These are phyloP conservation scores for Drosophila affinis DNA, from an alignment of 2,888 invertebrate species.

Conservation along the genomic window DNA sequence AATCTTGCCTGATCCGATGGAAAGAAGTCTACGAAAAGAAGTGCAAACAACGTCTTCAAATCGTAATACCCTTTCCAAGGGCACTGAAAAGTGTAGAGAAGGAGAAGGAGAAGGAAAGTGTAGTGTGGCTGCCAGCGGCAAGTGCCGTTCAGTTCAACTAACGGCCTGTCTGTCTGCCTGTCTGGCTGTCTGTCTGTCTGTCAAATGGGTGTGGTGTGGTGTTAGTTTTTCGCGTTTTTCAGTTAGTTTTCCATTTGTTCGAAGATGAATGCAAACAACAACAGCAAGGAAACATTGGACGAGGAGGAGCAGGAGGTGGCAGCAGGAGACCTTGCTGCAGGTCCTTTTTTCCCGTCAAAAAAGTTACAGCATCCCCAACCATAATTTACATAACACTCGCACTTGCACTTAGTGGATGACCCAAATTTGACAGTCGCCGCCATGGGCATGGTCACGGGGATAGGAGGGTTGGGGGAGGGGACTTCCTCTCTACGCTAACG, in stretches of 20 bases:
- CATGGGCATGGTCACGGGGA: slow-evolving; percentile 2
- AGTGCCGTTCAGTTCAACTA: slow-evolving; percentile 61
- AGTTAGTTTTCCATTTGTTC: slow-evolving; percentile 57
- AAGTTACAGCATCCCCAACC: not conserved
- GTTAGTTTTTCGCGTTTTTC: slow-evolving; percentile 51
- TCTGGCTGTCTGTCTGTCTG: not conserved
- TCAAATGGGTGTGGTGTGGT: slow-evolving; percentile 58
- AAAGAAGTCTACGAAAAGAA: too few relatives aligned
- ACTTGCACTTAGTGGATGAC: slow-evolving; percentile 76
- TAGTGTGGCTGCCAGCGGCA: slow-evolving; percentile 46
- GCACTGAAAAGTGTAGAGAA: not conserved
- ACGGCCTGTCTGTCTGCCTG: slow-evolving; percentile 44
- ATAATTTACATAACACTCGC: slow-evolving; percentile 78
- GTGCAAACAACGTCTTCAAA: not conserved
- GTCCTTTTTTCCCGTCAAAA: slow-evolving; percentile 57
- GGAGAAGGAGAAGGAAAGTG: not conserved
- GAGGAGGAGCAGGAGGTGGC: not conserved
- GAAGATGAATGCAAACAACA: slow-evolving; percentile 53
- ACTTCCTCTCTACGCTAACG: slow-evolving; percentile 21
- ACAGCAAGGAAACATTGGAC: slow-evolving; percentile 8
- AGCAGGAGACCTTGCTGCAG: slow-evolving; percentile 38
- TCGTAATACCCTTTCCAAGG: not conserved
- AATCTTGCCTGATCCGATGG: too few relatives aligned
- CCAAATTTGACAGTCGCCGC: slow-evolving; percentile 59
- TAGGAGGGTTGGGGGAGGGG: too few relatives aligned